Evolutionary conservation across 2,888 invertebrate genomes (phyloP).

Genomic region (Microctonus aethiopoides): DNA sequence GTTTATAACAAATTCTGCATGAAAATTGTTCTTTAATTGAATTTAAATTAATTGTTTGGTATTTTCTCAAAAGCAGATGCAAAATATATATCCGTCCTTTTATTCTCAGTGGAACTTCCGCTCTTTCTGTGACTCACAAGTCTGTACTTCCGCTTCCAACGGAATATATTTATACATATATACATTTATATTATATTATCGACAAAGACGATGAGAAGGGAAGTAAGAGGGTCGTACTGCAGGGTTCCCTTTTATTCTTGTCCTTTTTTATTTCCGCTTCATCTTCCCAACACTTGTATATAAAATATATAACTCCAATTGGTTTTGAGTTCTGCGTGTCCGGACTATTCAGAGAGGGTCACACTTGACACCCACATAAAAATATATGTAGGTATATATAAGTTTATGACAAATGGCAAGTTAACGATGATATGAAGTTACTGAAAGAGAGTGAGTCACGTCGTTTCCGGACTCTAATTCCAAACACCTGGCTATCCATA

Average conservation of each 20-base stretch:
- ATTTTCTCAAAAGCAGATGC: not conserved
- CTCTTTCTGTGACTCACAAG: conserved; percentile 8
- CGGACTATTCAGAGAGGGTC: not conserved
- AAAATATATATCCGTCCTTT: not conserved
- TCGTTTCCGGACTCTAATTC: conserved; percentile 25
- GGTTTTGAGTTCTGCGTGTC: not conserved
- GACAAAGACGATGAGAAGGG: conserved; percentile 12
- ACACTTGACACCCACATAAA: not conserved
- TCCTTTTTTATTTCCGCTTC: conserved; percentile 13
- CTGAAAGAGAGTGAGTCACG: conserved; percentile 8
- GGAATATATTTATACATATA: not conserved
- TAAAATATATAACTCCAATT: not conserved
- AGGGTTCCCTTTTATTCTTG: not conserved
- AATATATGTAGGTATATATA: not conserved
- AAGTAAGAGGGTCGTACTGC: conserved; percentile 10
- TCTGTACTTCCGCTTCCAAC: conserved; percentile 4
- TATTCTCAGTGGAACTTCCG: conserved; percentile 4
- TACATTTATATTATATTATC: not conserved
- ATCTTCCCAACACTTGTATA: not conserved
- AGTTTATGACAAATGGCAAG: conserved; percentile 20
- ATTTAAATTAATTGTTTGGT: not conserved
- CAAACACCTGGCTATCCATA: conserved; percentile 1
- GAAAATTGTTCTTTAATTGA: not conserved
- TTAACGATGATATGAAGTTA: conserved; percentile 3
- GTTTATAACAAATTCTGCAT: too few relatives aligned